Evolutionary conservation across 1,140 invertebrate genomes (phyloP).

Genomic region (Cotesia glomerata): DNA sequence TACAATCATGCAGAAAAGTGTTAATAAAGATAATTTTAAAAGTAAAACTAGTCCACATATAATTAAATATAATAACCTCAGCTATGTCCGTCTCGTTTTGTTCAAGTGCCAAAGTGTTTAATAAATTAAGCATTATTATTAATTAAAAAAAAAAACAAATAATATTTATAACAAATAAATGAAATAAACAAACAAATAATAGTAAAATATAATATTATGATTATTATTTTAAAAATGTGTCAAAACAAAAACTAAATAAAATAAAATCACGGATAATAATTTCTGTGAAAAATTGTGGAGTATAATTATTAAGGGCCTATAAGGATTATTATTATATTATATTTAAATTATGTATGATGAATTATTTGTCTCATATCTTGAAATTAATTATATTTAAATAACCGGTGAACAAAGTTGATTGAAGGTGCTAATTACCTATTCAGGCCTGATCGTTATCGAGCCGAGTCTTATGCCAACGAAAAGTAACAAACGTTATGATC

Average conservation of each 20-base stretch:
- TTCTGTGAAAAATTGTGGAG: constrained; percentile 3
- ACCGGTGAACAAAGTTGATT: constrained; percentile 35
- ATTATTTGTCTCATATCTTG: constrained; percentile 11
- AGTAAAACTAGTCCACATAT: background rate
- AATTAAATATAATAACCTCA: background rate
- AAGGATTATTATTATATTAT: background rate
- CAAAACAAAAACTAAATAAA: background rate
- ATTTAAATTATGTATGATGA: background rate
- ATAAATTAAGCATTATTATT: constrained; percentile 3
- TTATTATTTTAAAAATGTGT: background rate
- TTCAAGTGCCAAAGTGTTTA: constrained; percentile 15
- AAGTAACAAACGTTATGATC: constrained; percentile 28
- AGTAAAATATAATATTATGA: background rate
- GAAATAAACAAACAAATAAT: background rate
- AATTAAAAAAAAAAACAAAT: background rate
- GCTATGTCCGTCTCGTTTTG: constrained; percentile 11
- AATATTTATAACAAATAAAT: constrained; percentile 1
- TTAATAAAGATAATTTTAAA: background rate
- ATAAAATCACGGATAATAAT: background rate
- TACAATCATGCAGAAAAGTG: constrained; percentile 13
- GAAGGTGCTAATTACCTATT: constrained; percentile 54
- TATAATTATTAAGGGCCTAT: constrained; percentile 9
- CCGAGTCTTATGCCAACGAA: constrained; percentile 34
- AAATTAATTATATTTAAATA: constrained; percentile 2
- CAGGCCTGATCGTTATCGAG: constrained; percentile 45